Evolutionary conservation across 2,113 vertebrate genomes (phyloP).

Genomic region (Lepus europaeus): DNA sequence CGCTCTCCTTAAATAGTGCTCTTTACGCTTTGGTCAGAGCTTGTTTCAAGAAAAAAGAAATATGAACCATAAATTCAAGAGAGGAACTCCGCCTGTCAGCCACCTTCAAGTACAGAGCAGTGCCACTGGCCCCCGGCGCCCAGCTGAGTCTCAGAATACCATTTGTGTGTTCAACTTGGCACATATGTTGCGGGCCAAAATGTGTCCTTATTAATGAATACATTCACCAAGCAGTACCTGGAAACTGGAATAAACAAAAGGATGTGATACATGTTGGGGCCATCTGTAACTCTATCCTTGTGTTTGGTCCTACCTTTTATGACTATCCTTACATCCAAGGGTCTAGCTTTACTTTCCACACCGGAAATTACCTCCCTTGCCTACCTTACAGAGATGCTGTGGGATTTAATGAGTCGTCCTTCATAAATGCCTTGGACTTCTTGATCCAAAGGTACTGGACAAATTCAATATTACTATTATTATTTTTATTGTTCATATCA

Average conservation of each 20-base stretch:
- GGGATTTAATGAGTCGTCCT: conserved; percentile 17
- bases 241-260: neutral
- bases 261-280: neutral
- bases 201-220: neutral
- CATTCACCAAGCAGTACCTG: neutral
- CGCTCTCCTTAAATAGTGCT: neutral
- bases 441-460: neutral
- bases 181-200: neutral
- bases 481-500: conserved; percentile 25
- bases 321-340: neutral
- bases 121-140: neutral
- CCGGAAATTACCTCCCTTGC: neutral
- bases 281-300: neutral
- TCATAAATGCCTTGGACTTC: conserved; percentile 45
- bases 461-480: conserved; percentile 6
- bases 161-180: neutral
- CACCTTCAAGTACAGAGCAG: neutral
- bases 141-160: neutral
- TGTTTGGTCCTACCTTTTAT: neutral
- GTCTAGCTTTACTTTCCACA: conserved; percentile 37
- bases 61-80: conserved; percentile 29
- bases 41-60: conserved; percentile 58
- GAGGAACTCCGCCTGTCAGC: neutral
- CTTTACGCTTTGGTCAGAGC: neutral
- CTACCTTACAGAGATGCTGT: neutral